Percentiles rank a stretch among this genome's conserved stretches.
Evolutionary conservation across 2,888 invertebrate genomes (phyloP).

Genomic region (Alcis repandata): DNA sequence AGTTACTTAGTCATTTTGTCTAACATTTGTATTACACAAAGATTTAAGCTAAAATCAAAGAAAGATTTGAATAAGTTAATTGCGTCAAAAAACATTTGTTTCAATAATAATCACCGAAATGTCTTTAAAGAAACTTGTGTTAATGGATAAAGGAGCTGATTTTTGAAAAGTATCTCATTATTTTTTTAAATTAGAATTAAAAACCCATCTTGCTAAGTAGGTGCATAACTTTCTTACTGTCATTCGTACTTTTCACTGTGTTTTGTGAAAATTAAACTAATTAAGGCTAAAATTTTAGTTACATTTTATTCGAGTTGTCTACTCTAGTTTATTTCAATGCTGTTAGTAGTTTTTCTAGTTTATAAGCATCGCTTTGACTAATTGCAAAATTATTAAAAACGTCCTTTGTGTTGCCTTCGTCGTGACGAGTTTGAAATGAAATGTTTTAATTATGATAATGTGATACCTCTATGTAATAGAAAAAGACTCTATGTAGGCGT

Average conservation of each 20-base stretch:
- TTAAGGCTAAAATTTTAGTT: not conserved
- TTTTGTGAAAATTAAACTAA: not conserved
- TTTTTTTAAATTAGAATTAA: no score
- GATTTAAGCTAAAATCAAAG: not conserved
- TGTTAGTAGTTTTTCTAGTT: constrained; percentile 32
- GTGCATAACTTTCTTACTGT: not conserved
- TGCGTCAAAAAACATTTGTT: no score
- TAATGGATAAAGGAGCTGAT: no score
- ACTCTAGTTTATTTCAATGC: constrained; percentile 14
- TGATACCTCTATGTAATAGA: not conserved
- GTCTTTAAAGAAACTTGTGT: no score
- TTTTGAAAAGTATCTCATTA: no score
- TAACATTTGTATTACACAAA: not conserved
- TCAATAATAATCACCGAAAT: no score
- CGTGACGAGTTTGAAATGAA: not conserved
- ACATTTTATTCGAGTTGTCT: not conserved
- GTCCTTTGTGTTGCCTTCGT: constrained; percentile 38
- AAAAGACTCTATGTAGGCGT: not conserved
- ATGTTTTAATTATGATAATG: constrained; percentile 6
- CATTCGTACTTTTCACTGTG: not conserved
- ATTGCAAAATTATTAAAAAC: constrained; percentile 23
- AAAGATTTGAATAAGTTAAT: no score
- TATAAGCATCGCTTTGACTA: constrained; percentile 20
- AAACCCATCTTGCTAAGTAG: no score
- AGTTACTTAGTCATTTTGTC: not conserved